Evolutionary conservation across 2,888 invertebrate genomes (phyloP).

Genomic region (Harpalus rufipes): DNA sequence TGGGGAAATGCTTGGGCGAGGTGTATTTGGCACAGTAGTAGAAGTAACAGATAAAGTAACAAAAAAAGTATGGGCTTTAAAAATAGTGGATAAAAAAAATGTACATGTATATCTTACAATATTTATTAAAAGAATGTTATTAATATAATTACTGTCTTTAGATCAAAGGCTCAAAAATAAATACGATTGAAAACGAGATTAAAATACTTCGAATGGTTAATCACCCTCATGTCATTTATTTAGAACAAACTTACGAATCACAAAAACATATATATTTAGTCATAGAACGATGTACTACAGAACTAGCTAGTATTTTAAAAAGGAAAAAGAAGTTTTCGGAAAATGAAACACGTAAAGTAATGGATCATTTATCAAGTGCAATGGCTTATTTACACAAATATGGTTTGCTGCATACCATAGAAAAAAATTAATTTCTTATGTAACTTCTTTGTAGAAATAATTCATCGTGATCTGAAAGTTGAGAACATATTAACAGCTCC

Average conservation of each 20-base stretch:
- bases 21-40: slow-evolving; percentile 76
- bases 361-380: slow-evolving; percentile 75
- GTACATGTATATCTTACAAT: slow-evolving; percentile 69
- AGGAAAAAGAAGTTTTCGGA: slow-evolving; percentile 74
- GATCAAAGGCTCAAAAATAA: slow-evolving; percentile 48
- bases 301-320: slow-evolving; percentile 76
- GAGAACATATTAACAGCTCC: slow-evolving; percentile 78
- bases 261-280: slow-evolving; percentile 79
- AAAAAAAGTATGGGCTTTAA: slow-evolving; percentile 76
- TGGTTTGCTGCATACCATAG: slow-evolving; percentile 71
- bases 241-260: slow-evolving; percentile 80
- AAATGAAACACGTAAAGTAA: slow-evolving; percentile 73
- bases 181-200: slow-evolving; percentile 77
- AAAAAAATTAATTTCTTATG: slow-evolving; percentile 4
- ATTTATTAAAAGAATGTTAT: slow-evolving; percentile 8
- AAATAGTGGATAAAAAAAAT: slow-evolving; percentile 75
- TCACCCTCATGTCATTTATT: slow-evolving; percentile 79
- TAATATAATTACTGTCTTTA: slow-evolving; percentile 40
- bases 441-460: slow-evolving; percentile 75
- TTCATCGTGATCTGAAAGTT: slow-evolving; percentile 78
- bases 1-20: slow-evolving; percentile 76
- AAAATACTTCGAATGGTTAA: slow-evolving; percentile 79
- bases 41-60: slow-evolving; percentile 74
- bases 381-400: slow-evolving; percentile 77
- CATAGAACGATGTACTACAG: slow-evolving; percentile 79